Percentiles rank a stretch among this genome's conserved stretches.
Conservation (phyloP, 1,140 invertebrate species). For the Heliconius hewitsoni region DNA sequence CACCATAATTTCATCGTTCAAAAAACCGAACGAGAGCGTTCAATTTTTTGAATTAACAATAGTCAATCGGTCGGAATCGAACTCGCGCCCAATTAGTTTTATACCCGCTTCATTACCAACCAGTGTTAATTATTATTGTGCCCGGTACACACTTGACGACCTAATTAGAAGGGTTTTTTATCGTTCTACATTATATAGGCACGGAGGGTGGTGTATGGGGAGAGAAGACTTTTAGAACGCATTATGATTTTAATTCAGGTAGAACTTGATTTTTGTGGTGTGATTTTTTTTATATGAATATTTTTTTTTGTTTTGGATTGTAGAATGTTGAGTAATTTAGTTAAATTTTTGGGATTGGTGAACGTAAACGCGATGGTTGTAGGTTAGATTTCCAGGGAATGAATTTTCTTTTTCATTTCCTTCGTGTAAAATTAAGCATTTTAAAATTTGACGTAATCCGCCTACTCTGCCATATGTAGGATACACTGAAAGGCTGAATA, state of each 20-base stretch:
- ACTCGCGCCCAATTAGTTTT: slow-evolving; percentile 77
- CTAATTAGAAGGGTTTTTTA: slow-evolving; percentile 71
- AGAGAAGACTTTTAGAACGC: not conserved
- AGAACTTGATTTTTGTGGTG: not conserved
- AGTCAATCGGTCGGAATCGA: slow-evolving; percentile 44
- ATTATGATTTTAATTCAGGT: slow-evolving; percentile 1
- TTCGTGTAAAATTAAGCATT: too few relatives aligned
- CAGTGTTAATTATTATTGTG: slow-evolving; percentile 79
- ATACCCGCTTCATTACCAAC: slow-evolving; percentile 75
- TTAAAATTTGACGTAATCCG: too few relatives aligned
- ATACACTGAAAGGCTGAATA: too few relatives aligned
- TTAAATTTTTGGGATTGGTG: too few relatives aligned
- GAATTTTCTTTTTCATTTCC: too few relatives aligned
- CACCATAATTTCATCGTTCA: slow-evolving; percentile 4
- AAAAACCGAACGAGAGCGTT: slow-evolving; percentile 14
- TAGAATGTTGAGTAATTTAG: too few relatives aligned
- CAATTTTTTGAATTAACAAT: slow-evolving; percentile 27
- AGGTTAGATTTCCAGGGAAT: too few relatives aligned
- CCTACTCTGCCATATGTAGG: too few relatives aligned
- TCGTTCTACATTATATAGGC: slow-evolving; percentile 18
- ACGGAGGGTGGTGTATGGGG: not conserved
- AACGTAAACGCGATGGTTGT: too few relatives aligned
- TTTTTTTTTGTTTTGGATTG: not conserved
- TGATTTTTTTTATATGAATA: not conserved
- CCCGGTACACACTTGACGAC: slow-evolving; percentile 72